Percentiles rank a stretch among this genome's conserved stretches.
These are phyloP conservation scores for Ophion costatus DNA, from an alignment of 2,888 invertebrate species.

Conservation along the genomic window DNA sequence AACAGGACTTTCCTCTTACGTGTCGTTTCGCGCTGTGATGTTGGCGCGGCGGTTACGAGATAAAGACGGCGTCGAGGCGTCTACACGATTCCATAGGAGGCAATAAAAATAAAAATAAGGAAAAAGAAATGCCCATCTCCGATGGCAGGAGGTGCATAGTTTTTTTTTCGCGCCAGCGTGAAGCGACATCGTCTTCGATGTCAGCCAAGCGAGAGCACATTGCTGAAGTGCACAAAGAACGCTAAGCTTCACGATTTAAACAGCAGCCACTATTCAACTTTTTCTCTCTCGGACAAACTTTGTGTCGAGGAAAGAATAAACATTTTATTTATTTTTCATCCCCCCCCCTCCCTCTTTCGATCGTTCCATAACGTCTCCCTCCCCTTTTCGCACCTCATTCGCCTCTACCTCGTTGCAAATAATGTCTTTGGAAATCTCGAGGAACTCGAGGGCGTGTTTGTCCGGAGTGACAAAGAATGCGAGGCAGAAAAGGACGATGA, in stretches of 20 bases:
- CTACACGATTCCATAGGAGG: constrained; percentile 23
- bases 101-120: constrained; percentile 37
- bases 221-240: constrained; percentile 42
- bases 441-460: constrained; percentile 15
- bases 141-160: not conserved
- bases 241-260: constrained; percentile 62
- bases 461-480: not conserved
- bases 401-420: constrained; percentile 29
- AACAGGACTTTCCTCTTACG: constrained; percentile 67
- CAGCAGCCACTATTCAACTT: constrained; percentile 66
- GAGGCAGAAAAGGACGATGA: not conserved
- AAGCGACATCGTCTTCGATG: constrained; percentile 1
- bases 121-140: not conserved
- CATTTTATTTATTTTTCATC: constrained; percentile 31
- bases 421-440: constrained; percentile 22
- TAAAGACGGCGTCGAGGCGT: constrained; percentile 30
- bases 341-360: not conserved
- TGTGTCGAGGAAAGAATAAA: constrained; percentile 5
- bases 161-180: constrained; percentile 10
- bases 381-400: not conserved
- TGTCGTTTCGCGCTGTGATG: constrained; percentile 48
- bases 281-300: constrained; percentile 20
- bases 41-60: constrained; percentile 29
- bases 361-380: not conserved
- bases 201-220: constrained; percentile 27